phyloP scores from a whole-genome alignment of 2,888 invertebrate genomes.

The Caenorhabditis angaria region DNA sequence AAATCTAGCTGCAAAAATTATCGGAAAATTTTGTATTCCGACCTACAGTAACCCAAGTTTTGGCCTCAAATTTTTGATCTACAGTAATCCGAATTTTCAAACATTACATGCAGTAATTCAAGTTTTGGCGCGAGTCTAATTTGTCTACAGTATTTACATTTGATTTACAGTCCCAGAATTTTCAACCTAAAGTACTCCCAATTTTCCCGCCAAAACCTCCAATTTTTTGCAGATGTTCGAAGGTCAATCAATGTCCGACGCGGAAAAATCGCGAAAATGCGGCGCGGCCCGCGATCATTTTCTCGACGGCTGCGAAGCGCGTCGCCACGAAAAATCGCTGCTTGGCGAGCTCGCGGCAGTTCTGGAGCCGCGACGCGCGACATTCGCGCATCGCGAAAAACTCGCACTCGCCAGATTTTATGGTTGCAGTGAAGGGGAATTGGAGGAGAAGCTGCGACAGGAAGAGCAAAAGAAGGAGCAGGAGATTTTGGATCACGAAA shows the following conservation, averaged over 20 bases:
- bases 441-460: slow-evolving; percentile 12
- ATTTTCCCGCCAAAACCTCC: too few species aligned
- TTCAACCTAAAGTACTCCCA: too few species aligned
- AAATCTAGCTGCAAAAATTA: too few species aligned
- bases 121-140: too few species aligned
- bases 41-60: too few species aligned
- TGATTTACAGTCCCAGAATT: too few species aligned
- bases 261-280: slow-evolving; percentile 10
- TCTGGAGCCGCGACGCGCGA: slow-evolving; percentile 22
- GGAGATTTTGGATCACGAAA: slow-evolving; percentile 20
- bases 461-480: slow-evolving; percentile 10
- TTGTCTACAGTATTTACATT: too few species aligned
- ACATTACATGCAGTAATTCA: too few species aligned
- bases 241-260: slow-evolving; percentile 22
- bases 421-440: slow-evolving; percentile 23
- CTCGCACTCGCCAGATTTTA: slow-evolving; percentile 35
- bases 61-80: too few species aligned
- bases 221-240: slow-evolving; percentile 25
- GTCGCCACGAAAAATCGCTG: slow-evolving; percentile 15
- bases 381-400: slow-evolving; percentile 24
- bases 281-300: slow-evolving; percentile 15
- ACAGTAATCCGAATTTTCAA: too few species aligned
- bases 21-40: too few species aligned
- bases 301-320: slow-evolving; percentile 25
- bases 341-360: slow-evolving; percentile 33